Conservation (phyloP, 2,888 invertebrate genomes). For the Margaritifera margaritifera region DNA sequence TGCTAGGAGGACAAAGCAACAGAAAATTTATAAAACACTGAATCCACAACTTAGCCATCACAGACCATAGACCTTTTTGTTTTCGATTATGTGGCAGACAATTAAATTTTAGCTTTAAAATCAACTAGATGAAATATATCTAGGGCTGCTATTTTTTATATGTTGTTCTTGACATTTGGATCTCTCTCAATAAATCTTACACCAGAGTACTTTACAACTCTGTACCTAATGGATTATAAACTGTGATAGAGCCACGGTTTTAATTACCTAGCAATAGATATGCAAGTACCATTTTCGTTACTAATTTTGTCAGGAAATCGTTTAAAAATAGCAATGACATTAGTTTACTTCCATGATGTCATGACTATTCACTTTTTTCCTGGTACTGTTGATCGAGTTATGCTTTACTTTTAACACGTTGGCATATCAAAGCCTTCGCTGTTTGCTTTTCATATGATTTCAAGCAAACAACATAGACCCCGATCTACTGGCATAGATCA, state of each 20-base stretch:
- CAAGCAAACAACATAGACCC: too few species aligned
- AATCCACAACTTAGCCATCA: not conserved
- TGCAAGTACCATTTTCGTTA: too few species aligned
- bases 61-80: not conserved
- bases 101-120: not conserved
- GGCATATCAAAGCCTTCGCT: too few species aligned
- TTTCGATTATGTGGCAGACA: conserved; percentile 1
- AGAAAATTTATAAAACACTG: not conserved
- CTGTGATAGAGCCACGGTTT: too few species aligned
- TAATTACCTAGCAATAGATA: too few species aligned
- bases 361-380: not conserved
- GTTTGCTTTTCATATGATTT: too few species aligned
- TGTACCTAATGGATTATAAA: too few species aligned
- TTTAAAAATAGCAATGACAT: not conserved
- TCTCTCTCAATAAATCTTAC: too few species aligned
- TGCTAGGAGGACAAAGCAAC: too few species aligned
- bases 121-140: not conserved
- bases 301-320: not conserved
- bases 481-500: too few species aligned
- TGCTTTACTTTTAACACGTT: not conserved
- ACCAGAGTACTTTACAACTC: too few species aligned
- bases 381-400: not conserved
- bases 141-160: not conserved
- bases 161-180: too few species aligned
- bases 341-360: not conserved